A percentile compares a stretch with the other conserved stretches of the same genome.
Conservation (phyloP, 2,888 invertebrate species). For the Pantelozetes paolii region DNA sequence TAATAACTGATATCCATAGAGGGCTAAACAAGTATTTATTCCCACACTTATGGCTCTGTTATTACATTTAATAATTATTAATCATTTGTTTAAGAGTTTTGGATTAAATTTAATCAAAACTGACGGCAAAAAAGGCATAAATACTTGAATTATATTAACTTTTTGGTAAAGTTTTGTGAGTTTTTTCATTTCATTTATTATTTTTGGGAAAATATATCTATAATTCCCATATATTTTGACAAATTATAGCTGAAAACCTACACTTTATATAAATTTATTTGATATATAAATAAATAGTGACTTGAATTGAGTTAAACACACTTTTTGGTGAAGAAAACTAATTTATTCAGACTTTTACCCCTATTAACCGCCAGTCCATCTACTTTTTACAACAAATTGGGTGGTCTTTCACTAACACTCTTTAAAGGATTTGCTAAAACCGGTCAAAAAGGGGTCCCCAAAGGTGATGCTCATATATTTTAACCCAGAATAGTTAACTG, state of each 20-base stretch:
- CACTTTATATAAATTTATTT: not conserved
- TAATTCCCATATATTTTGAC: not conserved
- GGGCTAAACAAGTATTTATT: not conserved
- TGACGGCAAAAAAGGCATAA: too few relatives aligned
- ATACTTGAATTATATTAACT: too few relatives aligned
- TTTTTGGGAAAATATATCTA: not conserved
- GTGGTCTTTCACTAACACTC: slow-evolving; percentile 19
- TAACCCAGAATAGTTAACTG: too few relatives aligned
- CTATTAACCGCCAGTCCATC: slow-evolving; percentile 20
- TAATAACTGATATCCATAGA: not conserved
- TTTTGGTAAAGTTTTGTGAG: too few relatives aligned
- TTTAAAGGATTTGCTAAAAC: too few relatives aligned
- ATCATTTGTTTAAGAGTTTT: too few relatives aligned
- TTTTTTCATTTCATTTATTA: too few relatives aligned
- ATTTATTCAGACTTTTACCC: slow-evolving; percentile 17
- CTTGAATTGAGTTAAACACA: not conserved
- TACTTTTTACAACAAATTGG: slow-evolving; percentile 24
- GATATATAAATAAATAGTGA: not conserved
- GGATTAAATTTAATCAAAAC: too few relatives aligned
- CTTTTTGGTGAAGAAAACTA: not conserved
- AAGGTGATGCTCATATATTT: too few relatives aligned
- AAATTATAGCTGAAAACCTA: not conserved
- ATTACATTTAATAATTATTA: too few relatives aligned
- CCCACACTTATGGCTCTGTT: not conserved
- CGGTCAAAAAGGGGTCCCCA: too few relatives aligned